These are phyloP conservation scores for Athene cunicularia DNA, from an alignment of 2,113 vertebrate genomes.

Conservation along the genomic window DNA sequence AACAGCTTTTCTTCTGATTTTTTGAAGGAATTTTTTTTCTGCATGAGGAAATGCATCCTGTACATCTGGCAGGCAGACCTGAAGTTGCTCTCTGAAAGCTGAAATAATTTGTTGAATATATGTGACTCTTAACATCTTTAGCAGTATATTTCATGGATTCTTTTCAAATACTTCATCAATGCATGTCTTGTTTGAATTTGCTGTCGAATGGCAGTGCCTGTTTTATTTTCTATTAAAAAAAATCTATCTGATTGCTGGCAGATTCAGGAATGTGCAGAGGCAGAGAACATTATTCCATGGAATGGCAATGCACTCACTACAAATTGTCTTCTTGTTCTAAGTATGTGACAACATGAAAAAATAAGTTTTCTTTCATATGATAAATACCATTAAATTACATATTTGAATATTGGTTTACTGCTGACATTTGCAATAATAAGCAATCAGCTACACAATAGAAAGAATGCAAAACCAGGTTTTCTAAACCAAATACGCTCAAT, in stretches of 20 bases:
- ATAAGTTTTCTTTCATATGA: not conserved
- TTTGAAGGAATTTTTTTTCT: not conserved
- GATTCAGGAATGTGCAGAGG: not conserved
- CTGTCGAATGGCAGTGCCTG: not conserved
- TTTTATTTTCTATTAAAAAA: slow-evolving; percentile 55
- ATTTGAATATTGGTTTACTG: slow-evolving; percentile 10
- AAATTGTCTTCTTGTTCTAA: slow-evolving; percentile 45
- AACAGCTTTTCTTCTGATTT: not conserved
- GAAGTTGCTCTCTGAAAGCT: not conserved
- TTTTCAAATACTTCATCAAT: not conserved
- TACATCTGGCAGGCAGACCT: not conserved
- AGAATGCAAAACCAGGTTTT: not conserved
- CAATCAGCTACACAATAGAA: not conserved
- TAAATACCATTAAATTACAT: not conserved
- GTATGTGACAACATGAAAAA: not conserved
- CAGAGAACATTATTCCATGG: not conserved
- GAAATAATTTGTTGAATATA: not conserved
- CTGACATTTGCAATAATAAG: slow-evolving; percentile 24
- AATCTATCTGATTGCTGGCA: slow-evolving; percentile 4
- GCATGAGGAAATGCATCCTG: not conserved
- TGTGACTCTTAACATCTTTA: not conserved
- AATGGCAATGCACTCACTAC: not conserved
- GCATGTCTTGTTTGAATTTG: not conserved
- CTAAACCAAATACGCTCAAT: not conserved
- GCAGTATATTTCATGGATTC: not conserved